Evolutionary conservation across 92 coral and sea anemone genomes (phyloP), one percentile per base, ranked within the genome.

Genomic region (Epizoanthus ramosus): DNA sequence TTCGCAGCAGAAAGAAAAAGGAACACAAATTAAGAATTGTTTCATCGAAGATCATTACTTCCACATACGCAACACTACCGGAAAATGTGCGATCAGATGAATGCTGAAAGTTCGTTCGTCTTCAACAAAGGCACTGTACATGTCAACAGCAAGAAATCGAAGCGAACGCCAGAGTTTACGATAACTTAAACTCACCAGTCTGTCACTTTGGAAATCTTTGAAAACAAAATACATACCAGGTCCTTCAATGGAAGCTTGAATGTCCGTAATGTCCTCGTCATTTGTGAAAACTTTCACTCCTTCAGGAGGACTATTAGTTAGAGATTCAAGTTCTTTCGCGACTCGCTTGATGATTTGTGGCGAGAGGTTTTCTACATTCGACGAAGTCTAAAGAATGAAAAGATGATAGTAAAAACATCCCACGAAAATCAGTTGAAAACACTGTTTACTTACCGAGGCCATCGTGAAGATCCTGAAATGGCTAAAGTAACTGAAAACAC

Each of bases 301-400:
- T 79, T 97, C 99, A 5, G 99, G 99, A 4, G 99, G 99, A 81
- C 93, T 90, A 75, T 88, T 90, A 1, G 99, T 85, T 79, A 97
- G 71, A 25, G 89, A 88, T 37, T 89, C 90, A 0, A 97, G 83
- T 85, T 97, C 99, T 59, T 92, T 92, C 23, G 96, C 95, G 61
- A 97, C 98, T 94, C 91, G 93, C 83, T 97, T 97, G 87, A 97
- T 94, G 75, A 94, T 94, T 97, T 97, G 99, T 2, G 99, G 99
- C 61, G 97, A 94, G 50, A 97, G 92, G 88, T 97, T 97, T 81
- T 97, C 99, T 71, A 97, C 99, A 87, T 97, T 97, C 87, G 99
- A 97, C 81, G 95, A 91, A 7, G 98, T 91, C 98, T 93, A 89
- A 57, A 87, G 86, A 73, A 22, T 52, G 47, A 73, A 35, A 57